Base-by-base conservation (phyloP, 2,888 invertebrate genomes). In the Pyrrhia umbra region DNA sequence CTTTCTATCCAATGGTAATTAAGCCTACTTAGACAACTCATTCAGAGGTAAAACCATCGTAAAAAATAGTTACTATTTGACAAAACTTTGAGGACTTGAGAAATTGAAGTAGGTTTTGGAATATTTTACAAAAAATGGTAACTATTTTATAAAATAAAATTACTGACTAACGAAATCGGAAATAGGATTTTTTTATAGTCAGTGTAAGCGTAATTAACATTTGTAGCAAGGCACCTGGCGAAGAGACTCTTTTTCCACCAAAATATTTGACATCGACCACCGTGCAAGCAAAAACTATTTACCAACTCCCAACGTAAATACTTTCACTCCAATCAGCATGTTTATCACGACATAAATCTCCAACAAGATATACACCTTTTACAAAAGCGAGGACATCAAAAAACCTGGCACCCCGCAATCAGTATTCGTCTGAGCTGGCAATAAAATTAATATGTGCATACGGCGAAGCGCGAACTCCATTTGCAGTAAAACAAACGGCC, bases 381-480 rank as follows among this genome's bases (percentile, higher is more conserved):
- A 77, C 42, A 75, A 75, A 79, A 79, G 65, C 69, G 66, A 74
- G 68, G 68, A 74, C 81, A 81, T 81, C 67, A 81, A 76, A 79
- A 74, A 81, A 80, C 64, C 58, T 70, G 79, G 73, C 79, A 75
- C 45, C 55, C 62, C 46, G 46, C 70, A 74, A 83, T 77, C 78
- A 75, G 82, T 81, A 83, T 79, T 76, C 83, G 63, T 66, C 66
- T 73, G 64, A 68, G 70, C 63, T 62, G 71, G 80, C 73, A 78
- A 81, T 86, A 82, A 89, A 90, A 89, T 90, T 89, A 85, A 88
- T 85, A 88, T 86, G 89, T 85, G 88, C 83, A 82, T 74, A 87
- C 86, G 84, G 74, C 81, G 83, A 82, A 85, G 83, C 87, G 87
- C 77, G 85, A 85, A 88, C 81, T 63, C 79, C 87, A 88, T 89